Base-by-base conservation (phyloP, 2,888 invertebrate genomes). In the Patella pellucida region DNA sequence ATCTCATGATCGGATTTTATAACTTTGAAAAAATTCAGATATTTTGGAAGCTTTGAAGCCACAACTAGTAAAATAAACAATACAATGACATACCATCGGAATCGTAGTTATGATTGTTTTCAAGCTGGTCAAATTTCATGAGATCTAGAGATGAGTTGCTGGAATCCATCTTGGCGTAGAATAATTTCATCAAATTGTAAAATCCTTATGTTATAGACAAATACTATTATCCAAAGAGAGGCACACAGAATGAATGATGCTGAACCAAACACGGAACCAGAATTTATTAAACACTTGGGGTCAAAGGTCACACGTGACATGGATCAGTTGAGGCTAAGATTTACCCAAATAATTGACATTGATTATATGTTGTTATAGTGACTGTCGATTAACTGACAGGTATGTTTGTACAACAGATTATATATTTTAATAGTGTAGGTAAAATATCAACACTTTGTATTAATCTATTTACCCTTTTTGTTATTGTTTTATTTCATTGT, bases 291-390 rank as follows among this genome's bases (percentile, higher is more conserved):
- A n/a, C n/a, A 62, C 16, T n/a, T 19, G 62, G 62, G 15, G 62
- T 62, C 62, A 62, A 62, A n/a, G 62, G 62, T 62, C n/a, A 62
- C 62, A 62, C 62, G 62, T 62, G 62, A 23, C 62, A 62, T n/a
- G 3, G 27, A 27, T 27, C 27, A 27, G 27, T 56, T 56, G 15
- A 56, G 56, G 56, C 14, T n/a, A 12, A 56, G 1, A 56, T 11
- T 56, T n/a, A 4, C 56, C 19, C 19, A 56, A 15, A n/a, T 56
- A 56, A 56, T 16, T 56, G 56, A 56, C 56, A 56, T 56, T 56
- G 56, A 56, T 56, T 56, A 56, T 16, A 5, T 56, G 16, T 56
- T 56, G 56, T 56, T 56, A 27, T 27, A 27, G 27, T 27, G 27
- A 27, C 27, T 27, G 27, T 27, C 27, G 3, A 27, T 27, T 3